Conservation (phyloP, 2,797 vertebrate species). For the Catharus ustulatus region DNA sequence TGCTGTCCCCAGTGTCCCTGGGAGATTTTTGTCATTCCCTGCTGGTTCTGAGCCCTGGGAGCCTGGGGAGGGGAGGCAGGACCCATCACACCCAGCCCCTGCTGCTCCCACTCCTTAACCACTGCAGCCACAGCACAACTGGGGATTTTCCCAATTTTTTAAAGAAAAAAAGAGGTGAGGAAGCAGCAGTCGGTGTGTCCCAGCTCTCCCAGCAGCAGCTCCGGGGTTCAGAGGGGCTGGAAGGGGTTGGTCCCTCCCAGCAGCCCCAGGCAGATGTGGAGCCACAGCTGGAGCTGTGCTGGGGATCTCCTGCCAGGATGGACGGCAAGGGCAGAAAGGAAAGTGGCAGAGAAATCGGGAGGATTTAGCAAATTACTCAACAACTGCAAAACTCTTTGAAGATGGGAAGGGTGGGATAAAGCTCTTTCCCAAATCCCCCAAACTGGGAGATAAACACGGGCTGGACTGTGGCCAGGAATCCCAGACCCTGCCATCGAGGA, state of each 20-base stretch:
- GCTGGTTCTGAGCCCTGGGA: neutral
- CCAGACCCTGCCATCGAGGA: neutral
- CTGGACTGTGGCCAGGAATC: neutral
- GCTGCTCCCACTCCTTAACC: neutral
- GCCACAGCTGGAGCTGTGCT: rapidly evolving
- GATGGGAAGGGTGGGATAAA: neutral
- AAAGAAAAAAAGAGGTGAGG: neutral
- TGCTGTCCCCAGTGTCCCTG: neutral
- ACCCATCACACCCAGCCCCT: neutral
- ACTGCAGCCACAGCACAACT: neutral
- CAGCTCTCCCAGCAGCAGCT: neutral
- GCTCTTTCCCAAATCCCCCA: conserved; percentile 1
- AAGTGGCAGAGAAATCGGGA: neutral
- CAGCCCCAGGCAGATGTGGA: neutral
- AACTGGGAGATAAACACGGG: neutral
- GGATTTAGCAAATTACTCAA: conserved; percentile 2
- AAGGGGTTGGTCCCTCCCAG: neutral
- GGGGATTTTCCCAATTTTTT: neutral
- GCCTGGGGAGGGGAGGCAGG: neutral
- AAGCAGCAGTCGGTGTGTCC: neutral
- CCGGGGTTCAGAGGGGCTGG: rapidly evolving
- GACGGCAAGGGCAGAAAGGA: neutral
- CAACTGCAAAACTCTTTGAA: neutral
- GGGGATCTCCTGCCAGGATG: neutral
- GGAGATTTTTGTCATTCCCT: neutral